phyloP scores from a whole-genome alignment of 2,888 invertebrate species.

The Drosophila stalkeri region DNA sequence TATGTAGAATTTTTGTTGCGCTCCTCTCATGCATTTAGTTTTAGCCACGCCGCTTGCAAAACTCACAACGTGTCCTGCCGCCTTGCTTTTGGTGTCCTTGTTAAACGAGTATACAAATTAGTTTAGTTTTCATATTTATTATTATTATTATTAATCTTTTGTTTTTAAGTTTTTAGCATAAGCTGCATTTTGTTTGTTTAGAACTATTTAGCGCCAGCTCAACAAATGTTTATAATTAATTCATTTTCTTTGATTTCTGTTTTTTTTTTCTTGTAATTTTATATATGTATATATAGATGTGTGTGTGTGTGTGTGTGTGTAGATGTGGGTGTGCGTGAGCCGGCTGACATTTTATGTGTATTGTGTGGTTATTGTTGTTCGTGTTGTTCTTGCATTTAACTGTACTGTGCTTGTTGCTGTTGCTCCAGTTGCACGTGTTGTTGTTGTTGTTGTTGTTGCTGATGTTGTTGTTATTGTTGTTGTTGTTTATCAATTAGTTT shows the following conservation, averaged over 20 bases:
- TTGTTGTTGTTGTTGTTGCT: constrained; percentile 27
- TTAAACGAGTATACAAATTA: constrained; percentile 77
- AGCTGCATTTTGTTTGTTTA: constrained; percentile 34
- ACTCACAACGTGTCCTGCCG: constrained; percentile 32
- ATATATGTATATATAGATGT: constrained; percentile 14
- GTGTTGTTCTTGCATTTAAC: constrained; percentile 42
- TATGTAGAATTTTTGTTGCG: constrained; percentile 64
- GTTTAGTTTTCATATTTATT: constrained; percentile 64
- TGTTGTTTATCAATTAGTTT: constrained; percentile 52
- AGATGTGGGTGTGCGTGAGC: constrained; percentile 43
- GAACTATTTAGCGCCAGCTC: constrained; percentile 62
- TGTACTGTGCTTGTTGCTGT: constrained; percentile 25
- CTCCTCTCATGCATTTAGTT: constrained; percentile 41
- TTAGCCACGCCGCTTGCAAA: constrained; percentile 47
- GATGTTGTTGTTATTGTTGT: constrained; percentile 45
- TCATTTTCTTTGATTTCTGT: constrained; percentile 40
- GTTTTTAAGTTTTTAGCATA: constrained; percentile 54
- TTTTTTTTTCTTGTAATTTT: constrained; percentile 4
- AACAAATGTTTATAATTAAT: constrained; percentile 36
- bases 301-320: constrained; percentile 15
- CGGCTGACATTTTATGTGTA: constrained; percentile 49
- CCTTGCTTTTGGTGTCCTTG: constrained; percentile 70
- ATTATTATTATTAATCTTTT: constrained; percentile 10
- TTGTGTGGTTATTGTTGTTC: constrained; percentile 51
- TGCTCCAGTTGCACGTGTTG: constrained; percentile 1